Evolutionary conservation across 2,113 vertebrate genomes (phyloP).

Genomic region (Corythaixoides concolor): DNA sequence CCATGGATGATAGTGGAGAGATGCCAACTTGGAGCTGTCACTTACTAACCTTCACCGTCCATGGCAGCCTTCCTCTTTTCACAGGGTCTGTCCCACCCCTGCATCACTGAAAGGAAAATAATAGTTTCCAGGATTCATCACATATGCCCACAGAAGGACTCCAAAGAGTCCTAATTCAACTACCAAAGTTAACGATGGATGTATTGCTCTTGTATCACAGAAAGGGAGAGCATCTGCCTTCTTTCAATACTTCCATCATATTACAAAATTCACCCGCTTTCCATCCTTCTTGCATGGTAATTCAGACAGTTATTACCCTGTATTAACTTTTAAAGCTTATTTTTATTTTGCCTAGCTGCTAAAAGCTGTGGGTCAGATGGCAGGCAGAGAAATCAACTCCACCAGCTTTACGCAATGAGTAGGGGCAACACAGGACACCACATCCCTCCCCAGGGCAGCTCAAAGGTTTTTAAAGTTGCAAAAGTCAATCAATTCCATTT

Average conservation of each 20-base stretch:
- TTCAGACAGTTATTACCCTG: neutral
- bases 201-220: fast-evolving
- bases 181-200: fast-evolving
- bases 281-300: neutral
- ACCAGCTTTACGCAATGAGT: neutral
- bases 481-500: neutral
- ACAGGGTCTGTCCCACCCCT: neutral
- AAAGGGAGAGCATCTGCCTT: neutral
- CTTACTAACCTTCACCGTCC: neutral
- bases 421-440: neutral
- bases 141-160: fast-evolving
- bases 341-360: neutral
- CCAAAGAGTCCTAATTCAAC: neutral
- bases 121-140: neutral
- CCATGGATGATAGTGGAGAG: fast-evolving
- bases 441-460: neutral
- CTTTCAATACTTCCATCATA: neutral
- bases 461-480: neutral
- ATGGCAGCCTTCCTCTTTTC: neutral
- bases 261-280: neutral
- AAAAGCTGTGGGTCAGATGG: neutral
- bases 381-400: neutral
- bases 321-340: neutral
- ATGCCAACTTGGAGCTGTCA: no score
- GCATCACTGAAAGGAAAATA: neutral